A percentile compares a stretch with the other conserved stretches of the same genome.
phyloP scores from a whole-genome alignment of 2,888 invertebrate species.

The Nemoura dubitans region DNA sequence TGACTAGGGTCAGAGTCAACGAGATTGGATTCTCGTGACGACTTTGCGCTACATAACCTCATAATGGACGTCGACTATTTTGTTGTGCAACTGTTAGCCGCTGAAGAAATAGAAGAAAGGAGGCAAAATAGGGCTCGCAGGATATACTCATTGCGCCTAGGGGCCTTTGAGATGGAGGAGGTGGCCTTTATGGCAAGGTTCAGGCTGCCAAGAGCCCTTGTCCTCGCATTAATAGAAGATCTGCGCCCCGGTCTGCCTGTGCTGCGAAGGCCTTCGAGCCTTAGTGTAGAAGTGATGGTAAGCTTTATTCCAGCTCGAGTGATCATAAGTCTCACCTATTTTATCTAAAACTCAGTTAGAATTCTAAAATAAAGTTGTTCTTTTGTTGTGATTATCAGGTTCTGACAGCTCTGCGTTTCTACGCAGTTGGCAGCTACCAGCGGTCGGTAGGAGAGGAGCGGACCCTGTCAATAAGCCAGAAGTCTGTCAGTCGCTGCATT shows the following conservation, averaged over 20 bases:
- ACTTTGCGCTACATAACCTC: neutral
- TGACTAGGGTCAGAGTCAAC: neutral
- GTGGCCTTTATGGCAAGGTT: neutral
- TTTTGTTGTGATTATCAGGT: too few relatives aligned
- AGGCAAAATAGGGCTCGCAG: neutral
- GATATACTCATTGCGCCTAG: neutral
- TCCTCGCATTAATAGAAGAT: neutral
- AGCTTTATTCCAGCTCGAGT: neutral
- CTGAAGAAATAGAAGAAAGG: neutral
- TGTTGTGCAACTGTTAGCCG: neutral
- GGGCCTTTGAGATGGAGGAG: neutral
- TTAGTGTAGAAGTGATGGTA: neutral
- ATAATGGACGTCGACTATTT: neutral
- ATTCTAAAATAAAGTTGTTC: neutral
- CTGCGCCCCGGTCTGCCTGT: neutral
- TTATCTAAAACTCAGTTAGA: neutral
- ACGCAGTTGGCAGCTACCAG: too few relatives aligned
- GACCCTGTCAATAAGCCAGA: too few relatives aligned
- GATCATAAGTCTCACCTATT: neutral
- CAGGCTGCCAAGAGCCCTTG: neutral
- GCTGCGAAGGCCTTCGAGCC: neutral
- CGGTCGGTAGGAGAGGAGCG: too few relatives aligned
- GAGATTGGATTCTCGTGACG: neutral
- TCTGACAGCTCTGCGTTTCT: too few relatives aligned
- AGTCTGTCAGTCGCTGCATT: too few relatives aligned